phyloP scores from a whole-genome alignment of 2,113 vertebrate species.

The Apeltes quadracus region DNA sequence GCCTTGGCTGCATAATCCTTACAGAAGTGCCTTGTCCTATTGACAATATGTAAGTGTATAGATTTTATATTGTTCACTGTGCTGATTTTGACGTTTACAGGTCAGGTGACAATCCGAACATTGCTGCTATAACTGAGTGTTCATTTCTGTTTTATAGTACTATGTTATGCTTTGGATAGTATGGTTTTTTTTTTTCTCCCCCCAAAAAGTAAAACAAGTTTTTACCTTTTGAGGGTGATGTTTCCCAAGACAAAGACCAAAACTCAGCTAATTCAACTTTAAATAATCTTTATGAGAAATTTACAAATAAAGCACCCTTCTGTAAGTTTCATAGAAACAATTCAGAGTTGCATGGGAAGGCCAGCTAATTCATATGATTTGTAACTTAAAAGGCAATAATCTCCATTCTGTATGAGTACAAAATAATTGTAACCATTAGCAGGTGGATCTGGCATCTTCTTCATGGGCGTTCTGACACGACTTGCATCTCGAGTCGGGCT shows the following conservation, averaged over 20 bases:
- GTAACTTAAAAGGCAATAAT: background rate
- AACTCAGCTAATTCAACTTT: background rate
- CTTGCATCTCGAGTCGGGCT: background rate
- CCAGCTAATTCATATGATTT: background rate
- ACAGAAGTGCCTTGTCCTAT: conserved; percentile 9
- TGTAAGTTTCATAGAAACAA: too few species aligned
- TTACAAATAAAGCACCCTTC: background rate
- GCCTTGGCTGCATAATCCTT: background rate
- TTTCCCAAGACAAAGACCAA: background rate
- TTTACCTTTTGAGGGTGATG: background rate
- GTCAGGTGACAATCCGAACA: background rate
- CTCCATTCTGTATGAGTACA: background rate
- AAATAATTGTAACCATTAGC: background rate
- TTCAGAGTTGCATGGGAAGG: too few species aligned
- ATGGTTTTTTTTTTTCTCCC: too few species aligned
- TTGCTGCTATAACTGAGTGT: background rate
- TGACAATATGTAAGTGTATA: too few species aligned
- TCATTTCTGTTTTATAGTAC: too few species aligned
- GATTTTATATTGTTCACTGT: background rate
- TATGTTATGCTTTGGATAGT: too few species aligned
- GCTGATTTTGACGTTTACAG: background rate
- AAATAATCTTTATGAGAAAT: background rate
- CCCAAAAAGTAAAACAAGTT: too few species aligned
- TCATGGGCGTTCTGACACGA: background rate
- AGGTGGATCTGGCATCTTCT: background rate